Evolutionary conservation across 2,797 vertebrate genomes (phyloP), one percentile per base, ranked within the genome.

Genomic region (Pseudocheirus occidentalis): DNA sequence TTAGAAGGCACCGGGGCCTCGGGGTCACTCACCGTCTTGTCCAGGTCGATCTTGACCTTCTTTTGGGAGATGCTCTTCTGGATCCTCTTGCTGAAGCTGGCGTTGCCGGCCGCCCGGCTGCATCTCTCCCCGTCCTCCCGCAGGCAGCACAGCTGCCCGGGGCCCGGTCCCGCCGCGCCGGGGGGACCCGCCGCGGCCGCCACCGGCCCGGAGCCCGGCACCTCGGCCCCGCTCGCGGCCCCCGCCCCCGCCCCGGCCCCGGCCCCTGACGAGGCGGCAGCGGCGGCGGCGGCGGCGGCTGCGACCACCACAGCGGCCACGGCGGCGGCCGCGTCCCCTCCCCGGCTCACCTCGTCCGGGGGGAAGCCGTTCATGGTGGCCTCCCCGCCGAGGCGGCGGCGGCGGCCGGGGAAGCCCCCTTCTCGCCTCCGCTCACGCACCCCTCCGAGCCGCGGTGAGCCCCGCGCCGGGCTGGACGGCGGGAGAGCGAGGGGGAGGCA

Each of bases 21-120:
- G 50, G 81, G 21, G 53, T 66, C 94, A 99, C 99, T 99, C 96
- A 99, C 99, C 94, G 98, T 99, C 97, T 99, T 99, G 95, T 99
- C 99, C 98, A 99, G 97, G 97, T 99, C 99, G 95, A 99, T 99
- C 98, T 99, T 99, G 97, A 99, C 99, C 98, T 99, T 99, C 98
- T 99, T 99, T 98, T 99, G 99, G 40, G 99, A 99, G 98, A 99
- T 99, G 98, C 99, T 99, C 97, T 99, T 99, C 98, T 99, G 99
- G 98, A 99, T 98, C 58, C 99, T 97, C 97, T 99, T 99, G 98
- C 99, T 99, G 97, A 99, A 99, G 98, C 99, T 99, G 97, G 99
- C 99, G 96, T 99, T 99, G 95, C 99, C 99, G 3, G 99, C 99
- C 9, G 98, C 98, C 50, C 99, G 98, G 96, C 98, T 96, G 96